These are phyloP conservation scores for Papilio machaon DNA, from an alignment of 1,140 invertebrate genomes.

Conservation along the genomic window DNA sequence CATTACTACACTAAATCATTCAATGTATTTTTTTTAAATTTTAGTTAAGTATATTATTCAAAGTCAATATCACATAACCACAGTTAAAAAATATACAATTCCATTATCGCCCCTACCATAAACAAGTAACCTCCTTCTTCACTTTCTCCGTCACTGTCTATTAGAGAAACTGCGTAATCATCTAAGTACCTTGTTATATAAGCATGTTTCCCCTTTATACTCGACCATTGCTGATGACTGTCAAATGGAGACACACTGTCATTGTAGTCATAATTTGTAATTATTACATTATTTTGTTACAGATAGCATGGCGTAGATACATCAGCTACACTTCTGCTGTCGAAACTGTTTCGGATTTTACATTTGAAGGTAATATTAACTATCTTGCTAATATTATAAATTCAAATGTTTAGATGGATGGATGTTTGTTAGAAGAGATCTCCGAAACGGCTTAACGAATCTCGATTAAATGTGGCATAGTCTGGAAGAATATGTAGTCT, in stretches of 20 bases:
- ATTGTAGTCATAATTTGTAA: constrained; percentile 41
- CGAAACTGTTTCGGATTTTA: constrained; percentile 36
- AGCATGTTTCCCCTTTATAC: constrained; percentile 24
- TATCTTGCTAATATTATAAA: not conserved
- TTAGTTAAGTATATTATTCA: not conserved
- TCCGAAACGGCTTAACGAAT: no score
- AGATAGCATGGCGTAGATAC: constrained; percentile 65
- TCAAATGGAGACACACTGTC: constrained; percentile 46
- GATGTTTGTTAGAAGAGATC: no score
- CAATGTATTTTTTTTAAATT: no score
- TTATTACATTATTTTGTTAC: constrained; percentile 55
- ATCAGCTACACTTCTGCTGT: constrained; percentile 53
- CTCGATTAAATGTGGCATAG: no score
- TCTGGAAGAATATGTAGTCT: no score
- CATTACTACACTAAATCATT: no score
- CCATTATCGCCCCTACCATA: no score
- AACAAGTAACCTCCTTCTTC: not conserved
- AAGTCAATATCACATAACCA: not conserved
- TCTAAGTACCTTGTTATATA: constrained; percentile 10
- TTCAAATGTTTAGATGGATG: no score
- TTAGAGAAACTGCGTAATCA: not conserved
- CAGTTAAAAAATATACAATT: not conserved
- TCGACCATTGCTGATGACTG: constrained; percentile 42
- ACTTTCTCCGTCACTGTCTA: constrained; percentile 8
- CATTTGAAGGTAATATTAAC: constrained; percentile 48